phyloP scores from a whole-genome alignment of 2,113 vertebrate genomes.

The Platysternon megacephalum region DNA sequence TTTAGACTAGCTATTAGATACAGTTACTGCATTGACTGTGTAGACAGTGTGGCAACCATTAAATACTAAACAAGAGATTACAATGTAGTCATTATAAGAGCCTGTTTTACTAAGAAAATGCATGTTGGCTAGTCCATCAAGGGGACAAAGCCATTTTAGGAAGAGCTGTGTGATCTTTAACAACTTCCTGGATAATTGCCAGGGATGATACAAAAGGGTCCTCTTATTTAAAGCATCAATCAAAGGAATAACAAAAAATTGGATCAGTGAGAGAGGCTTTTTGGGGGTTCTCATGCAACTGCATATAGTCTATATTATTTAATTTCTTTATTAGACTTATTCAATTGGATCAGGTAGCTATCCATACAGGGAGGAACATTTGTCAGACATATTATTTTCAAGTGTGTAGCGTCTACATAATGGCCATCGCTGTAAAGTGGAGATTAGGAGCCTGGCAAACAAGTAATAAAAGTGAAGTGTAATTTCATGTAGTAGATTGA shows the following conservation, averaged over 20 bases:
- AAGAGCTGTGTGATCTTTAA: not conserved
- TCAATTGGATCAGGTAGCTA: conserved; percentile 49
- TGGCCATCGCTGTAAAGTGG: conserved; percentile 29
- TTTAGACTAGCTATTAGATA: not conserved
- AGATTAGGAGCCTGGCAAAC: conserved; percentile 61
- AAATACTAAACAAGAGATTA: conserved; percentile 4
- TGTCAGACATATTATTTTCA: conserved; percentile 26
- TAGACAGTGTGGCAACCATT: not conserved
- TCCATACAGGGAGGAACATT: conserved; percentile 13
- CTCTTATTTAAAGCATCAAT: conserved; percentile 6
- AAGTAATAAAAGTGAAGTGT: conserved; percentile 66
- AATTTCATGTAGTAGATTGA: conserved; percentile 43
- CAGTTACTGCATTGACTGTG: not conserved
- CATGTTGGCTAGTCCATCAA: not conserved
- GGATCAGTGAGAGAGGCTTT: not conserved
- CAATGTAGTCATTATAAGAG: not conserved
- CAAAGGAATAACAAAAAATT: not conserved
- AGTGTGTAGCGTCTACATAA: not conserved
- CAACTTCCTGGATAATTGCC: not conserved
- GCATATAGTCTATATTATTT: conserved; percentile 7
- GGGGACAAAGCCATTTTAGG: not conserved
- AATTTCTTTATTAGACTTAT: conserved; percentile 43
- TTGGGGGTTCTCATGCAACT: not conserved
- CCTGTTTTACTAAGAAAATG: not conserved
- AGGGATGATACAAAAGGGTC: not conserved